Evolutionary conservation across 2,888 invertebrate genomes (phyloP), one percentile per base, ranked within the genome.

Genomic region (Drosophila mimica): DNA sequence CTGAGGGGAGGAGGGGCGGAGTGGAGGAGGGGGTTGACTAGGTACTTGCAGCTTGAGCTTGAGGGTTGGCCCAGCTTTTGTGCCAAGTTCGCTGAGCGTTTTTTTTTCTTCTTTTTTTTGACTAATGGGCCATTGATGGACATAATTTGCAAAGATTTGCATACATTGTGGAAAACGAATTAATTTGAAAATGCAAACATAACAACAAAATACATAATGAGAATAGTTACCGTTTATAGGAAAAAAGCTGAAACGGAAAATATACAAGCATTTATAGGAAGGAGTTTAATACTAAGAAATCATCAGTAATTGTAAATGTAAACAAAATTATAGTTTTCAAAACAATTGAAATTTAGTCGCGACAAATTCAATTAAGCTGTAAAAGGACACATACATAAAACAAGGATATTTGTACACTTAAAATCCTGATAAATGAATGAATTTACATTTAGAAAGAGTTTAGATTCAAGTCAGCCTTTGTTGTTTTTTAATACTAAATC

Each of bases 121-220:
- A 25, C 74, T 80, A 83, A 83, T 81, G 80, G 81, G 74, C 78
- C 68, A 81, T 81, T 83, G 67, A 81, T 65, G 70, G 62, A 71
- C 72, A 63, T 63, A 71, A 70, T 70, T 31, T 70, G 40, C 61
- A 60, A 40, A 46, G 57, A 83, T 80, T 83, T 80, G 83, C 83
- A 74, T 83, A 74, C n/a, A 69, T 49, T 46, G 53, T 7, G 46
- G 20, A 7, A 33, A 2, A 13, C 40, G 33, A 69, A 70, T 58
- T 36, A 48, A 34, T 34, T 34, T 38, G 0, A 11, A 30, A 54
- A 38, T 38, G 17, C 28, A 53, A 53, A 36, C 34, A 34, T 31
- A 8, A 53, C 9, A 54, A 54, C 34, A 0, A 46, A 15, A 33
- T 53, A 33, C 33, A 49, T 33, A 33, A 53, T 53, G 20, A 25